Conservation (phyloP, 2,113 vertebrate genomes). For the Aldabrachelys gigantea region DNA sequence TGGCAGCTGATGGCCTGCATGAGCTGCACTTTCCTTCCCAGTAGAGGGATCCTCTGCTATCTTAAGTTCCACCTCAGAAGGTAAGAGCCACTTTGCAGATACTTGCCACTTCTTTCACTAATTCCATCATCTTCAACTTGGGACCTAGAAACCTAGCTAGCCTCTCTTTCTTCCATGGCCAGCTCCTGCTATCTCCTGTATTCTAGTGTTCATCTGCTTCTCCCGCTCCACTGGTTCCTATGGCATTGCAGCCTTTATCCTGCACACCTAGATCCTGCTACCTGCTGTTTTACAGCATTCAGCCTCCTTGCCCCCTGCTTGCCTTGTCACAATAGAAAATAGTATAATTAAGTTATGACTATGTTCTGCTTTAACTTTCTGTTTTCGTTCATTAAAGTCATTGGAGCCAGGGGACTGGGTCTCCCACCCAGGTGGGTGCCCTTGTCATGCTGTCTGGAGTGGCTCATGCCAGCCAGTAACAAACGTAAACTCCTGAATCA, state of each 20-base stretch:
- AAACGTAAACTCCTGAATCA: neutral
- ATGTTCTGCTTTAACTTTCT: neutral
- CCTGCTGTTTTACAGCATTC: neutral
- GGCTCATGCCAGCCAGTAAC: neutral
- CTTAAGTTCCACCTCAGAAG: constrained; percentile 93
- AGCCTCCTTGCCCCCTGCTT: neutral
- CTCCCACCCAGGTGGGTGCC: neutral
- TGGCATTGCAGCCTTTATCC: neutral
- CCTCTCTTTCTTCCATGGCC: neutral
- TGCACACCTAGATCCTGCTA: neutral
- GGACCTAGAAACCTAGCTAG: neutral
- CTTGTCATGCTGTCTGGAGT: neutral
- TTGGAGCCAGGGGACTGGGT: neutral
- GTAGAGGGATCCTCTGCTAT: constrained; percentile 90
- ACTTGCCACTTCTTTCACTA: neutral
- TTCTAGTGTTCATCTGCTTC: neutral
- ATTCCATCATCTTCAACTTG: neutral
- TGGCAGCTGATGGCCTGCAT: constrained; percentile 93
- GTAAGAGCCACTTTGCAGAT: constrained; percentile 44
- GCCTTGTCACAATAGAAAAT: neutral
- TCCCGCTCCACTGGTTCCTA: neutral
- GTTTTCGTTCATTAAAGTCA: neutral
- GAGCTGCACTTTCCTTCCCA: constrained; percentile 93
- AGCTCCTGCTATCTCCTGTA: neutral
- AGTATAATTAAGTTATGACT: neutral